Conservation (phyloP, 2,888 invertebrate genomes). For the Cecidostiba fungosa region DNA sequence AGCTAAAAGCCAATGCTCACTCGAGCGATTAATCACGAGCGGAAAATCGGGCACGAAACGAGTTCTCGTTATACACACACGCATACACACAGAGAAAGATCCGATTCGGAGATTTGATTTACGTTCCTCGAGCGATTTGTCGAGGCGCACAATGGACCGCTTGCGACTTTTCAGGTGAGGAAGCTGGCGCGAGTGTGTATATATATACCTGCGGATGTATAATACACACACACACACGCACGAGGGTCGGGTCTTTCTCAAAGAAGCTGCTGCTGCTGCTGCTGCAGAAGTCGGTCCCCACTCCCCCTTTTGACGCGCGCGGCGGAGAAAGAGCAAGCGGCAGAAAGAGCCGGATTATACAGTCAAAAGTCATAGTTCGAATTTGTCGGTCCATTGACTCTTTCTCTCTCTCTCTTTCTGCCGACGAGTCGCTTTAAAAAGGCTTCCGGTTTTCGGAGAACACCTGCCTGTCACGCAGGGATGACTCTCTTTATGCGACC, state of each 20-base stretch:
- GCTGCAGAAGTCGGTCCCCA: not conserved
- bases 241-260: not conserved
- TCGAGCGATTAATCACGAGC: slow-evolving; percentile 33
- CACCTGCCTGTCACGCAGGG: slow-evolving; percentile 74
- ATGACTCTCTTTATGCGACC: slow-evolving; percentile 5
- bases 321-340: slow-evolving; percentile 62
- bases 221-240: not conserved
- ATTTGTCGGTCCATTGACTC: slow-evolving; percentile 78
- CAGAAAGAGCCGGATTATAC: slow-evolving; percentile 75
- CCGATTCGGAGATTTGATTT: slow-evolving; percentile 63
- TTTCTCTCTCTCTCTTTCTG: slow-evolving; percentile 7
- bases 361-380: slow-evolving; percentile 79
- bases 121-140: slow-evolving; percentile 64
- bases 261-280: slow-evolving; percentile 23
- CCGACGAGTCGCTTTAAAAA: slow-evolving; percentile 69
- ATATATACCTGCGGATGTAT: slow-evolving; percentile 40
- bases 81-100: slow-evolving; percentile 13
- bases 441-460: slow-evolving; percentile 78
- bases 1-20: slow-evolving; percentile 14
- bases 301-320: slow-evolving; percentile 9
- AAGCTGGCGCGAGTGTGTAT: slow-evolving; percentile 23
- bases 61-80: slow-evolving; percentile 1
- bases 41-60: slow-evolving; percentile 25
- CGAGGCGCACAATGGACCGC: slow-evolving; percentile 48
- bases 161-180: slow-evolving; percentile 49